phyloP scores from a whole-genome alignment of 2,797 vertebrate genomes.

The Cygnus olor region DNA sequence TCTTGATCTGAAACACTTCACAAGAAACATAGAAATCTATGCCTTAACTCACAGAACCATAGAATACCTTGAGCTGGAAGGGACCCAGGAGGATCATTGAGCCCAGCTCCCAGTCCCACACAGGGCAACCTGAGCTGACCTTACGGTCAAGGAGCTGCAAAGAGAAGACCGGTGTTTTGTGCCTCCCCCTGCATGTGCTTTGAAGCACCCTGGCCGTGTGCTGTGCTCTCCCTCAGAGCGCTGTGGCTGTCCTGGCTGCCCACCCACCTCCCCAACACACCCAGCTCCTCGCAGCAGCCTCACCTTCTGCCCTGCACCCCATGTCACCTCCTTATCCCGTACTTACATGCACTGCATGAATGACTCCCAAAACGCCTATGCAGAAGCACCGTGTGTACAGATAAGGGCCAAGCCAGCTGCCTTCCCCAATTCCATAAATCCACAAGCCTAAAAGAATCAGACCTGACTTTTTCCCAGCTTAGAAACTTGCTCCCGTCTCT shows the following conservation, averaged over 20 bases:
- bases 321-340: neutral
- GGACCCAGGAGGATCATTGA: neutral
- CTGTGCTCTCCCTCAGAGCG: neutral
- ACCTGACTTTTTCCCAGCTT: conserved; percentile 18
- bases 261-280: accelerated
- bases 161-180: neutral
- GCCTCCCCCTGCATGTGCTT: neutral
- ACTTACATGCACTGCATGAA: neutral
- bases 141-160: neutral
- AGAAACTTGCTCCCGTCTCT: conserved; percentile 20
- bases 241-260: accelerated
- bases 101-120: neutral
- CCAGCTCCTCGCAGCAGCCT: neutral
- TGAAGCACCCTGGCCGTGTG: neutral
- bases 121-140: too few relatives aligned
- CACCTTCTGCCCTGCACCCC: neutral
- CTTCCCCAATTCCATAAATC: neutral
- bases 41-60: neutral
- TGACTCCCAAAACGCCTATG: neutral
- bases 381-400: neutral
- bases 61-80: neutral
- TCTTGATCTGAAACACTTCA: neutral
- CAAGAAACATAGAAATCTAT: neutral
- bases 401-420: neutral
- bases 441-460: conserved; percentile 3